Percentiles rank a stretch among this genome's conserved stretches.
These are phyloP conservation scores for Pararge aegeria DNA, from an alignment of 1,140 invertebrate species.

Conservation along the genomic window DNA sequence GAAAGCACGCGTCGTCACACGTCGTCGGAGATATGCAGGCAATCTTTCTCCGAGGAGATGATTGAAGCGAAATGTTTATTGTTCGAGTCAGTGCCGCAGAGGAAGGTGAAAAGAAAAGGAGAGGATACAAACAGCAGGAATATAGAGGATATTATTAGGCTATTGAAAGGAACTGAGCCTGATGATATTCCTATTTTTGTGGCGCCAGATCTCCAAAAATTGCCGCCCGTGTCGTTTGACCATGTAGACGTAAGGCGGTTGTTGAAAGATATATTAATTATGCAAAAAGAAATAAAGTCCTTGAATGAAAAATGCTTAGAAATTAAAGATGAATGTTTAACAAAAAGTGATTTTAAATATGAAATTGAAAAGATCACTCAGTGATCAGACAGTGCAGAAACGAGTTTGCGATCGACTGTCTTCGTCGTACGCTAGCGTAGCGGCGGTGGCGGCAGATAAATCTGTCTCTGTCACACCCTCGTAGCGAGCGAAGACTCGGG, in stretches of 20 bases:
- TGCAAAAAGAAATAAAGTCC: not conserved
- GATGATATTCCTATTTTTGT: conserved; percentile 10
- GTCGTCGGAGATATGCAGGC: conserved; percentile 3
- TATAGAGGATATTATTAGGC: conserved; percentile 17
- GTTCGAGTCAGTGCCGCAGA: not conserved
- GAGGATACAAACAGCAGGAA: conserved; percentile 3
- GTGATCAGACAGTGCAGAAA: not conserved
- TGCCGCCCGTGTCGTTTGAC: conserved; percentile 8
- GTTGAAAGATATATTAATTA: conserved; percentile 10
- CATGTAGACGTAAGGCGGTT: conserved; percentile 11
- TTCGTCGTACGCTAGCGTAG: no score
- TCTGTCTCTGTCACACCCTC: no score
- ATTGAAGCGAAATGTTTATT: conserved; percentile 10
- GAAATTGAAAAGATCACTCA: not conserved
- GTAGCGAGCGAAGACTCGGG: no score
- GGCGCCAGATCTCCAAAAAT: conserved; percentile 4
- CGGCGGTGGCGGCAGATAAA: no score
- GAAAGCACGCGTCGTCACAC: no score
- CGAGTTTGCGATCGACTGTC: not conserved
- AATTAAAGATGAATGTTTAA: not conserved
- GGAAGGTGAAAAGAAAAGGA: conserved; percentile 11
- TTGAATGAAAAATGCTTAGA: no score
- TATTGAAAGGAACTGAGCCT: conserved; percentile 2
- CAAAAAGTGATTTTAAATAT: not conserved
- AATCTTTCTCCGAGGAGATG: conserved; percentile 13